Evolutionary conservation across 2,888 invertebrate species (phyloP).

Genomic region (Pollenia labialis): DNA sequence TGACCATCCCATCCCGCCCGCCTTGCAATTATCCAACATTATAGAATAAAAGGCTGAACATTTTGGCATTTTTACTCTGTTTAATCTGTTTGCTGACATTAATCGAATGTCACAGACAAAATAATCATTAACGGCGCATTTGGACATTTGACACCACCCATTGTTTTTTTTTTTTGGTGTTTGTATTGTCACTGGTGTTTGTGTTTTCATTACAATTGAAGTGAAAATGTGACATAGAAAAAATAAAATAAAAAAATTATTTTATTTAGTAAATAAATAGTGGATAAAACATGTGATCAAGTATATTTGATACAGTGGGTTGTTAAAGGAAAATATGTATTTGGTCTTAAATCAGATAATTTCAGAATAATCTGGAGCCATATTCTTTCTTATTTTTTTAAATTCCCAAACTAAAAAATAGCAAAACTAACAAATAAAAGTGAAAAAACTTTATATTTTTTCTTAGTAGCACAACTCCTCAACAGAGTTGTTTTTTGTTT

Average conservation of each 20-base stretch:
- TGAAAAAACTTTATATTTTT: too few relatives aligned
- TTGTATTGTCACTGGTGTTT: background rate
- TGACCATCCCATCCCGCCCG: background rate
- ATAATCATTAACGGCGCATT: conserved; percentile 39
- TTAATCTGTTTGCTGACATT: conserved; percentile 43
- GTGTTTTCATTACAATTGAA: conserved; percentile 13
- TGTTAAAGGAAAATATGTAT: too few relatives aligned
- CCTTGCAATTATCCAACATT: background rate
- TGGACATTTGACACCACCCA: conserved; percentile 41
- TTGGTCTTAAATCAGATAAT: too few relatives aligned
- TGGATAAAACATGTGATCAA: too few relatives aligned
- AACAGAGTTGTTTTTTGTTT: too few relatives aligned
- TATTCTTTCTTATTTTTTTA: too few relatives aligned
- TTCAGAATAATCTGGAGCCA: too few relatives aligned
- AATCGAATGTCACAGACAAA: conserved; percentile 59
- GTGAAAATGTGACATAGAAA: background rate
- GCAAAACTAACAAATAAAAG: too few relatives aligned
- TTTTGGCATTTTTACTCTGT: conserved; percentile 10
- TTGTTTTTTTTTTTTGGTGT: background rate
- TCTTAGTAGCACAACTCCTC: too few relatives aligned
- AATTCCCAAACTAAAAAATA: too few relatives aligned
- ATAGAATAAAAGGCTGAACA: conserved; percentile 24
- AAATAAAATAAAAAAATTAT: background rate
- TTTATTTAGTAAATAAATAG: too few relatives aligned
- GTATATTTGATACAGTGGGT: too few relatives aligned